A percentile compares a stretch with the other conserved stretches of the same genome.
Evolutionary conservation across 53 echinoderm and acorn worm genomes (phyloP).

Genomic region (Luidia sarsii): DNA sequence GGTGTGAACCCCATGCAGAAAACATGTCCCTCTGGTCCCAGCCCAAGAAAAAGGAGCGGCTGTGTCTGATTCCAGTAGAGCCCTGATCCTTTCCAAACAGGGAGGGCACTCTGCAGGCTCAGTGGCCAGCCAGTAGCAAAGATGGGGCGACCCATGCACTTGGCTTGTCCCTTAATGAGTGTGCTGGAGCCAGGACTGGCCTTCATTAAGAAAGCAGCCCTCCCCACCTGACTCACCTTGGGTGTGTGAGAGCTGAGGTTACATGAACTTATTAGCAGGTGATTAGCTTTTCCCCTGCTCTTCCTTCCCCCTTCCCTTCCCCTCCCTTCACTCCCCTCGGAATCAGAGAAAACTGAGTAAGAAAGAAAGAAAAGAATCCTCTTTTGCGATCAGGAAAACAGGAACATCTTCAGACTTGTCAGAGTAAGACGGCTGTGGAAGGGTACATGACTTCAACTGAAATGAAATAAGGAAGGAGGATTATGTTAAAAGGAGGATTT

Average conservation of each 20-base stretch:
- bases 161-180: conserved; percentile 1
- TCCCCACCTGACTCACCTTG: neutral
- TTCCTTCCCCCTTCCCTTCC: neutral
- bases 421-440: no score
- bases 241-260: neutral
- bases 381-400: no score
- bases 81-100: conserved; percentile 5
- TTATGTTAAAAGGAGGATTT: no score
- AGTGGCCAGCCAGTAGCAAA: conserved; percentile 3
- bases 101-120: neutral
- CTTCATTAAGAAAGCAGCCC: conserved; percentile 10
- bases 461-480: no score
- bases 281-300: neutral
- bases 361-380: no score
- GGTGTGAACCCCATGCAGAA: neutral
- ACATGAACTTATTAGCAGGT: conserved; percentile 27
- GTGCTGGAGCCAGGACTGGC: neutral
- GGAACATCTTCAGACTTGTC: no score
- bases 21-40: neutral
- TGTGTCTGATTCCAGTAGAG: conserved; percentile 4
- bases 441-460: no score
- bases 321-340: no score
- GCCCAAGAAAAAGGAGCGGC: neutral
- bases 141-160: conserved; percentile 13
- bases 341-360: no score